Percentiles rank a stretch among this genome's conserved stretches.
These are phyloP conservation scores for Polypterus bichir DNA, from an alignment of 2,113 vertebrate species.

Conservation along the genomic window DNA sequence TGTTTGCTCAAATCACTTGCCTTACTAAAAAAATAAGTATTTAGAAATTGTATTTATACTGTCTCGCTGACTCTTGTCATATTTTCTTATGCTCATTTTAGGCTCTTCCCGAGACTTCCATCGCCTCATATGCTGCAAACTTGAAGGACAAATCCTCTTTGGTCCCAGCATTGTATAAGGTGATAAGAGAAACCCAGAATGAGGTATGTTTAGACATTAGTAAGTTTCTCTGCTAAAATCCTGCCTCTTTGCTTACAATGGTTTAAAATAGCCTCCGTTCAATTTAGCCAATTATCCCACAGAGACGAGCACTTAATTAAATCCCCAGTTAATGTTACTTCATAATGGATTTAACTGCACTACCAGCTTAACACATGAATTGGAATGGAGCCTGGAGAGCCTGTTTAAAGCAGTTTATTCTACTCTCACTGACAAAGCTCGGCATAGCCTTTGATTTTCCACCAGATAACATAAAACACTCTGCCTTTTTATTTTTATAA, in stretches of 20 bases:
- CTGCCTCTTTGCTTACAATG: not conserved
- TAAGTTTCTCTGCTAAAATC: too few species aligned
- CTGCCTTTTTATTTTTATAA: too few species aligned
- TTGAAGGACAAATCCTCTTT: constrained; percentile 78
- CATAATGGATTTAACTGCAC: not conserved
- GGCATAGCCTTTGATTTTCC: too few species aligned
- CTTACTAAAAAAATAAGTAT: not conserved
- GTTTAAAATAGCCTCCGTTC: not conserved
- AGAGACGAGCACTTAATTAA: not conserved
- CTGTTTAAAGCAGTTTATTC: too few species aligned
- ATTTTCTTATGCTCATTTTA: constrained; percentile 40
- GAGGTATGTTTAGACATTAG: constrained; percentile 54
- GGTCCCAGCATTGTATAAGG: constrained; percentile 90
- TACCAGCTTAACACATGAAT: not conserved
- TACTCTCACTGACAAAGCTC: too few species aligned
- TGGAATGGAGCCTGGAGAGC: too few species aligned
- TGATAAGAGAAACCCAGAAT: constrained; percentile 88
- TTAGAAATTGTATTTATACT: not conserved
- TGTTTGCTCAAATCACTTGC: too few species aligned
- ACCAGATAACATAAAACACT: too few species aligned
- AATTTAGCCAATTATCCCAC: not conserved
- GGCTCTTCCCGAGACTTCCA: constrained; percentile 80
- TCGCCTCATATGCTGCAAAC: constrained; percentile 74
- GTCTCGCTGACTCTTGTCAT: not conserved
- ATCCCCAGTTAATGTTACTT: not conserved